A percentile compares a stretch with the other conserved stretches of the same genome.
Conservation (phyloP, 2,888 invertebrate genomes). For the Eupithecia subumbrata region DNA sequence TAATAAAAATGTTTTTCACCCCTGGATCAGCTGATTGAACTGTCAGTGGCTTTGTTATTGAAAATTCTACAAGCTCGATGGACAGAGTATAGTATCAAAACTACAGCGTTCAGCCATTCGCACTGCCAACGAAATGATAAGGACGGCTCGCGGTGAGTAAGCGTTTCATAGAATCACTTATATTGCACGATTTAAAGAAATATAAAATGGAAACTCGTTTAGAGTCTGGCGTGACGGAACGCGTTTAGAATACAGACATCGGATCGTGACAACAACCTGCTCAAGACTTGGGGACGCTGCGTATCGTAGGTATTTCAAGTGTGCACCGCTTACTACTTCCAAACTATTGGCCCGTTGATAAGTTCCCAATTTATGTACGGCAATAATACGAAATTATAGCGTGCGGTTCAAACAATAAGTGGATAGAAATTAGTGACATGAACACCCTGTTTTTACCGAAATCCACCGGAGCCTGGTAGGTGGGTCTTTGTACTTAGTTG, state of each 20-base stretch:
- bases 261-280: conserved; percentile 61
- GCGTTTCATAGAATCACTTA: conserved; percentile 55
- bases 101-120: conserved; percentile 54
- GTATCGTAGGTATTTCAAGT: conserved; percentile 58
- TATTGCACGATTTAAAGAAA: conserved; percentile 54
- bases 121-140: conserved; percentile 55
- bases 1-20: too few species aligned
- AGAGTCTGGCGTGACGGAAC: conserved; percentile 62
- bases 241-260: conserved; percentile 58
- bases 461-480: conserved; percentile 63
- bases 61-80: too few species aligned
- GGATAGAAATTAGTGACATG: conserved; percentile 48
- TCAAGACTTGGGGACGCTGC: conserved; percentile 58
- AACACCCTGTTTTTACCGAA: conserved; percentile 55
- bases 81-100: conserved; percentile 45
- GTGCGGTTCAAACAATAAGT: conserved; percentile 38
- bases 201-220: conserved; percentile 58
- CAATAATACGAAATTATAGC: conserved; percentile 31
- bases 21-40: too few species aligned
- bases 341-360: conserved; percentile 43
- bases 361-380: conserved; percentile 32
- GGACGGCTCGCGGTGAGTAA: conserved; percentile 55
- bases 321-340: conserved; percentile 49
- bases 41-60: too few species aligned
- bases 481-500: conserved; percentile 64